Conservation (phyloP, 2,888 invertebrate genomes). For the Tetanocera ferruginea region DNA sequence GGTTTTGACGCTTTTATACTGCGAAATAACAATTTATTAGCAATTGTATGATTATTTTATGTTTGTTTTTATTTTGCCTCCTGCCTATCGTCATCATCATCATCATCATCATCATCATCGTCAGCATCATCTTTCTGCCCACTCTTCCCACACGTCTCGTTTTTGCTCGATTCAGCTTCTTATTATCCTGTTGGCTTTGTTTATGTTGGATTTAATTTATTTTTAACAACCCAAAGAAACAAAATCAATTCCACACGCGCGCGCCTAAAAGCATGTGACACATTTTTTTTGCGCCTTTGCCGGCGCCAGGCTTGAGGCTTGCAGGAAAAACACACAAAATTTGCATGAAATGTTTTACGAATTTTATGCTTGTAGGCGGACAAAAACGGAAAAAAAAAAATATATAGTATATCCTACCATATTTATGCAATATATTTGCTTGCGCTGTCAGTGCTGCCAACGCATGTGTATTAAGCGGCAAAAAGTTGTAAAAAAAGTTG, state of each 20-base stretch:
- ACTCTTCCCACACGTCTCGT: background rate
- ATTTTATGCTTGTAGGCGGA: background rate
- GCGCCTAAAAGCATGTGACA: slow-evolving; percentile 10
- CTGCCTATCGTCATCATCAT: background rate
- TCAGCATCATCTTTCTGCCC: background rate
- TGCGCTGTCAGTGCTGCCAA: background rate
- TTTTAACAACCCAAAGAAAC: slow-evolving; percentile 3
- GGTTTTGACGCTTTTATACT: background rate
- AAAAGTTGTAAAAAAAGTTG: background rate
- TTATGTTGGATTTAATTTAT: slow-evolving; percentile 27
- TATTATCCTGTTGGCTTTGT: background rate
- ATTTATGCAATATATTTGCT: background rate
- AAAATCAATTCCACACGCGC: background rate
- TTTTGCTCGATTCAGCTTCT: too few relatives aligned
- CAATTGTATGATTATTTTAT: slow-evolving; percentile 22
- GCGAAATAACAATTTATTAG: slow-evolving; percentile 22
- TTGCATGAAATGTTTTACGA: slow-evolving; percentile 8
- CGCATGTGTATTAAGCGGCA: too few relatives aligned
- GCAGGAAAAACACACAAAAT: background rate
- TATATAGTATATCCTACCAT: too few relatives aligned
- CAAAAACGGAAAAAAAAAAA: too few relatives aligned
- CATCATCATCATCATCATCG: background rate
- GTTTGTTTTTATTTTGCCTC: slow-evolving; percentile 8
- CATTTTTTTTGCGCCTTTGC: background rate
- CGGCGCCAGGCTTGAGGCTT: slow-evolving; percentile 9